These are phyloP conservation scores for Diadophis punctatus DNA, from an alignment of 2,113 vertebrate species.

Conservation along the genomic window DNA sequence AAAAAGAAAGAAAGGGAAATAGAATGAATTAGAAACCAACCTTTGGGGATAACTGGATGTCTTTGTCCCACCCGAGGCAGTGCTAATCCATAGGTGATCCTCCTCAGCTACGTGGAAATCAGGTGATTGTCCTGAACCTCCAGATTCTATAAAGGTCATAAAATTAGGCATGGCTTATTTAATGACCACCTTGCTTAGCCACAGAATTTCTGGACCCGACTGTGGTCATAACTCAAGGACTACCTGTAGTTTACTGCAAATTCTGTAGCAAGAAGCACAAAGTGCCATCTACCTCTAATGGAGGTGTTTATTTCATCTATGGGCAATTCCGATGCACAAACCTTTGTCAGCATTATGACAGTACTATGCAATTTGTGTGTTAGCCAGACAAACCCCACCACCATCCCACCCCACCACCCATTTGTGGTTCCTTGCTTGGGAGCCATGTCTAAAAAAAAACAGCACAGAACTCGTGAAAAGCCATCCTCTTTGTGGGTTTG, in stretches of 20 bases:
- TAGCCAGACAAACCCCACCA: not conserved
- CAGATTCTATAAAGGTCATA: not conserved
- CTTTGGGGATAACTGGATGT: not conserved
- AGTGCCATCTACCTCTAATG: not conserved
- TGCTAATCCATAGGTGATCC: not conserved
- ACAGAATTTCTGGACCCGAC: not conserved
- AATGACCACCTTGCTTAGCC: not conserved
- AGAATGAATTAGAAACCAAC: rapidly evolving
- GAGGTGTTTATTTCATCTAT: too few relatives aligned
- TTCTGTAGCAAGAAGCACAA: not conserved
- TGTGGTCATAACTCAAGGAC: not conserved
- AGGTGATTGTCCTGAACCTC: not conserved
- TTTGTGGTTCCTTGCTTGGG: not conserved
- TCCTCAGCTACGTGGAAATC: not conserved
- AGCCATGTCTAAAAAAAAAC: not conserved
- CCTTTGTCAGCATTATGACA: not conserved
- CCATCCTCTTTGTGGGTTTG: not conserved
- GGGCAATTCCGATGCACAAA: not conserved
- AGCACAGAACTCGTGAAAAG: not conserved
- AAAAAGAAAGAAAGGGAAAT: not conserved
- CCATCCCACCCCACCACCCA: too few relatives aligned
- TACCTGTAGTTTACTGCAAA: not conserved
- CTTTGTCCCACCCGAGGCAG: not conserved
- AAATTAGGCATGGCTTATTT: not conserved
- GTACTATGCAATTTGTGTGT: not conserved